Base-by-base conservation (phyloP, 2,888 invertebrate genomes). In the Parnassius smintheus region DNA sequence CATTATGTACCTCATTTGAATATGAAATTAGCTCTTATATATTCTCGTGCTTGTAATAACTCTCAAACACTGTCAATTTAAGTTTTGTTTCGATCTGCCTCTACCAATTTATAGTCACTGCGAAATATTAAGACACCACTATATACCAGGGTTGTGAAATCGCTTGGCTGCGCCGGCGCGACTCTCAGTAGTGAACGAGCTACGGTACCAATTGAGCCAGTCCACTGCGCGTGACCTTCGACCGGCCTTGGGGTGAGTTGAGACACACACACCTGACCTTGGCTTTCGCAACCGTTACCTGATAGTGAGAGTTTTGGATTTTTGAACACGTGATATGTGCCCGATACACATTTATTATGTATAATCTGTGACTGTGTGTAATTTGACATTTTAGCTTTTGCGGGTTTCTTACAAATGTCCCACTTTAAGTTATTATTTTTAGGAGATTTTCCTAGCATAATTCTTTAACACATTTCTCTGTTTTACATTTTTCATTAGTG, bases 101-200 rank as follows among this genome's bases (percentile, higher is more conserved):
- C 83, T 81, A 74, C 67, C 76, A 70, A 74, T 73, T 64, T 73
- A 83, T 87, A 85, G 80, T 86, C 85, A 82, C 86, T 77, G 68
- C 72, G 71, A 75, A 75, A 73, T 75, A 74, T 89, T 87, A 85
- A 81, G 86, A 85, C 85, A 90, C 81, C 80, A 74, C 75, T 76
- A 76, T 76, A 76, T 75, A 72, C 72, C 62, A 71, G 86, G 82
- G 84, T 89, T 90, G 88, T 81, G 89, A 84, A 88, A 89, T 69
- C 76, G 59, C 70, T 59, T 68, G 66, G 69, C 65, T 73, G 74
- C 77, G 75, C 65, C 72, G 74, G 67, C 66, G 68, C 68, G 66
- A 72, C 78, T 78, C 83, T 89, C 91, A 91, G 91, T 91, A 77
- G 83, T 80, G 76, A 74, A 72, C 83, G 76, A 82, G 77, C 86